Evolutionary conservation across 1,140 invertebrate genomes (phyloP), one percentile per base, ranked within the genome.

Genomic region (Sycobia sp.): DNA sequence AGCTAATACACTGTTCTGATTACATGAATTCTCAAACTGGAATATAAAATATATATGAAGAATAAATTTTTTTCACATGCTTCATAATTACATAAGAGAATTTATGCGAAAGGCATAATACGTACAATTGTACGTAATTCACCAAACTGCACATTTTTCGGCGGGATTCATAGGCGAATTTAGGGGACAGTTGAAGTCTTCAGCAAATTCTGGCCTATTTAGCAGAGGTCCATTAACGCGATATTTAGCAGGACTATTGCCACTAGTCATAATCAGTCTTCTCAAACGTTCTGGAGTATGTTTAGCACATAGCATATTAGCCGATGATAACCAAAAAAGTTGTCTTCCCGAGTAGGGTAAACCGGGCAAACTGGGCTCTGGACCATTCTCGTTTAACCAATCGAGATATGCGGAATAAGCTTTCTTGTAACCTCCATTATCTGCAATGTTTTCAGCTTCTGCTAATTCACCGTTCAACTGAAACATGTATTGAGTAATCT

Each of bases 91-190:
- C n/a, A n/a, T n/a, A n/a, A n/a, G n/a, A n/a, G n/a, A n/a, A n/a
- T n/a, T n/a, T n/a, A n/a, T n/a, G n/a, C n/a, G n/a, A n/a, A n/a
- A n/a, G n/a, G n/a, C n/a, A n/a, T n/a, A n/a, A n/a, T n/a, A n/a
- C n/a, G n/a, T n/a, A n/a, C n/a, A n/a, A n/a, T n/a, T n/a, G n/a
- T n/a, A n/a, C n/a, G n/a, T n/a, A 39, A 43, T 71, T 82, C 88
- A 92, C 90, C 90, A 91, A 16, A 92, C 87, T 73, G 85, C 83
- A 82, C 96, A 98, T 76, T 96, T 97, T 0, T 93, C 84, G n/a
- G 76, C 71, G 2, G 95, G 94, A 80, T 97, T 97, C 93, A 97
- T 95, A 29, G 84, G 86, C 0, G 90, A 88, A 2, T 89, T 90
- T 0, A 82, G 56, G 0, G 91, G 89, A 79, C 95, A 98, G 47